These are phyloP conservation scores for human (Homo sapiens) DNA, from an alignment of 2,113 vertebrate genomes.

Conservation along the genomic window DNA sequence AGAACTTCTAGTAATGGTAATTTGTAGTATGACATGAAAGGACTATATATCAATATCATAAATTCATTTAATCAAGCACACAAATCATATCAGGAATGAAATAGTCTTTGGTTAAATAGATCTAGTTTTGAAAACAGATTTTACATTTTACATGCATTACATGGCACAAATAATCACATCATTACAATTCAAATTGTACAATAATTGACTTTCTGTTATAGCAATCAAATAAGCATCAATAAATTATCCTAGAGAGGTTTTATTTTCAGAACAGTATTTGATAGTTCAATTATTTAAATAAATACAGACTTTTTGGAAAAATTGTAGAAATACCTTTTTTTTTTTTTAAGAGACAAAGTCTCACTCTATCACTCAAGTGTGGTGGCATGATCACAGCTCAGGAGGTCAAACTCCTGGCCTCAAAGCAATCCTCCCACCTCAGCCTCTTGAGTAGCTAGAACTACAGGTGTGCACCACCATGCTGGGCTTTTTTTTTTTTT, in stretches of 20 bases:
- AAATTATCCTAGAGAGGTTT: neutral
- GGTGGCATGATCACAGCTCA: too few relatives aligned
- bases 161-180: neutral
- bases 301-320: neutral
- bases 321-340: neutral
- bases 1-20: constrained; percentile 63
- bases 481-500: too few relatives aligned
- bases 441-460: too few relatives aligned
- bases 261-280: neutral
- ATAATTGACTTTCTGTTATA: neutral
- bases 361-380: too few relatives aligned
- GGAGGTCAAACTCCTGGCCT: too few relatives aligned
- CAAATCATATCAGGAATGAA: constrained; percentile 53
- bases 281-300: constrained; percentile 29
- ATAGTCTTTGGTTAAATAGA: constrained; percentile 78
- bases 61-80: constrained; percentile 63
- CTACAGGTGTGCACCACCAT: too few relatives aligned
- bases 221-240: constrained; percentile 13
- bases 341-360: too few relatives aligned
- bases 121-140: constrained; percentile 45
- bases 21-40: constrained; percentile 39
- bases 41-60: constrained; percentile 31
- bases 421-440: too few relatives aligned
- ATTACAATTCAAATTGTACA: neutral
- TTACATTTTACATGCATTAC: neutral